phyloP scores from a whole-genome alignment of 2,888 invertebrate genomes.

The Branchellion lobata region DNA sequence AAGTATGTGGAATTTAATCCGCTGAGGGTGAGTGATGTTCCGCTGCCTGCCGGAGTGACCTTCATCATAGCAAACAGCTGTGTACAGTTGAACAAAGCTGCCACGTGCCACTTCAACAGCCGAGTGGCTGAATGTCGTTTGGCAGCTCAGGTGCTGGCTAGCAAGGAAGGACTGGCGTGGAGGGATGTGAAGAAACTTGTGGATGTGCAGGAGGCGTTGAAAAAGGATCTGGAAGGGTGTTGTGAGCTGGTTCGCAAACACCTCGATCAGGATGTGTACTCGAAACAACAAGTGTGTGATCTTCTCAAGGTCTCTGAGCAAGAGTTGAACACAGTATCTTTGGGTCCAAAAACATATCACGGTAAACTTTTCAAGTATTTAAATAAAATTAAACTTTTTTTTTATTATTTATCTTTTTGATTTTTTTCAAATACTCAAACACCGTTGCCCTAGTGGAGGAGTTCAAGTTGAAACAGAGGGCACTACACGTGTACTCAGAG shows the following conservation, averaged over 20 bases:
- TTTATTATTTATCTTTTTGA: not conserved
- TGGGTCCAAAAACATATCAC: slow-evolving; percentile 70
- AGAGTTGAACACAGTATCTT: slow-evolving; percentile 70
- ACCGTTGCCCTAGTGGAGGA: slow-evolving; percentile 60
- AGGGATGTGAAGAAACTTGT: slow-evolving; percentile 70
- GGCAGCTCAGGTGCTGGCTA: slow-evolving; percentile 71
- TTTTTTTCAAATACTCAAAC: no score
- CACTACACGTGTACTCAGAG: slow-evolving; percentile 80
- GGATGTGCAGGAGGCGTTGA: slow-evolving; percentile 73
- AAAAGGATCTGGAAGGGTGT: slow-evolving; percentile 72
- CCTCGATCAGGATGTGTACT: slow-evolving; percentile 57
- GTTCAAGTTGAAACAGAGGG: slow-evolving; percentile 78
- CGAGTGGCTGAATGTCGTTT: slow-evolving; percentile 91
- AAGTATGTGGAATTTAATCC: slow-evolving; percentile 93
- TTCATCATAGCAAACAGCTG: slow-evolving; percentile 90
- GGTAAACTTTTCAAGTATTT: slow-evolving; percentile 64
- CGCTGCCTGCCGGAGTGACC: slow-evolving; percentile 76
- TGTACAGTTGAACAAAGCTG: slow-evolving; percentile 85
- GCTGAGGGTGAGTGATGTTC: slow-evolving; percentile 64
- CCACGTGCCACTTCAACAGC: slow-evolving; percentile 82
- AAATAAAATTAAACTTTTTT: not conserved
- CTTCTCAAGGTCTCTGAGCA: slow-evolving; percentile 63
- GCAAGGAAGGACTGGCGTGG: slow-evolving; percentile 69
- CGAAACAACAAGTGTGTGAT: slow-evolving; percentile 58
- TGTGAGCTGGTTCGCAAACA: slow-evolving; percentile 68